These are phyloP conservation scores for Lymantria monacha DNA, from an alignment of 2,888 invertebrate species.

Conservation along the genomic window DNA sequence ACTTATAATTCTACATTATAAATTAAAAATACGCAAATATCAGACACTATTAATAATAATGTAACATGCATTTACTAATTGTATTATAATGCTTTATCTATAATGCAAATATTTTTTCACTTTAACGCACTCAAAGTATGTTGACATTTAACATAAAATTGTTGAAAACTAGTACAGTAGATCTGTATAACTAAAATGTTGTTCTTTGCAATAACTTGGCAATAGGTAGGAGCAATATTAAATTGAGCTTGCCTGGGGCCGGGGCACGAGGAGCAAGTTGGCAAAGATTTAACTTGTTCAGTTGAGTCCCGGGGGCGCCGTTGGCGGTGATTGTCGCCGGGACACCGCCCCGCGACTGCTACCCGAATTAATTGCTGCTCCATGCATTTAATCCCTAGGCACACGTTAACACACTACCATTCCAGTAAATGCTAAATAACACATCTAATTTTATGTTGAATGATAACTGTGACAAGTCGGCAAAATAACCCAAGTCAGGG, in stretches of 20 bases:
- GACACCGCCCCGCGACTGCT: constrained; percentile 35
- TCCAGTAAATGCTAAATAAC: constrained; percentile 71
- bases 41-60: too few species aligned
- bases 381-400: constrained; percentile 68
- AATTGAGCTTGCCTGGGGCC: constrained; percentile 29
- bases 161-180: too few species aligned
- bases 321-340: constrained; percentile 75
- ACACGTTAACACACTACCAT: constrained; percentile 66
- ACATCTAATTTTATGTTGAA: constrained; percentile 67
- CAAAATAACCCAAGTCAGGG: constrained; percentile 26
- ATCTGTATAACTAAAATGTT: constrained; percentile 1
- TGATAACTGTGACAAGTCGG: constrained; percentile 54
- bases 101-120: too few species aligned
- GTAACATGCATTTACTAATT: too few species aligned
- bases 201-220: constrained; percentile 24
- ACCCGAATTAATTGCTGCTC: constrained; percentile 71
- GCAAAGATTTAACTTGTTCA: constrained; percentile 77
- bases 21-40: too few species aligned
- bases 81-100: too few species aligned
- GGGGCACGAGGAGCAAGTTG: constrained; percentile 49
- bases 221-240: constrained; percentile 37
- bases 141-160: too few species aligned
- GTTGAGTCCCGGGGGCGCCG: constrained; percentile 68
- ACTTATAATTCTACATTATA: too few species aligned
- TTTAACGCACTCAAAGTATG: too few species aligned